Evolutionary conservation across 2,113 vertebrate species (phyloP).

Genomic region (Limnothrissa miodon): DNA sequence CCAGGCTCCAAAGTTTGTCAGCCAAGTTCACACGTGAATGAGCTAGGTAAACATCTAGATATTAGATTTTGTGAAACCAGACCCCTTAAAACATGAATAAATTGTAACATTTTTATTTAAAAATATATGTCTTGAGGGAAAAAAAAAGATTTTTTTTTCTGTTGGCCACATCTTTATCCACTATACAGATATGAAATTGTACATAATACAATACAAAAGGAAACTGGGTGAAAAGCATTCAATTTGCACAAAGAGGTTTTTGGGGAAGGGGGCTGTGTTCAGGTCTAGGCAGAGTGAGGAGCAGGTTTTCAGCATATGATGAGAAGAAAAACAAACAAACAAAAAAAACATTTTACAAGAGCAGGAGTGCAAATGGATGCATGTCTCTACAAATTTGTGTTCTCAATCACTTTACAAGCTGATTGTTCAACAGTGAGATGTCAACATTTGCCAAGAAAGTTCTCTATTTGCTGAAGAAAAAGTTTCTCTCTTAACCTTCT

Average conservation of each 20-base stretch:
- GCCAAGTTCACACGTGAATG: not conserved
- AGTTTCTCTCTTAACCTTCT: slow-evolving; percentile 38
- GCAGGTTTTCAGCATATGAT: slow-evolving; percentile 58
- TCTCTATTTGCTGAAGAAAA: slow-evolving; percentile 28
- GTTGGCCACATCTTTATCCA: slow-evolving; percentile 77
- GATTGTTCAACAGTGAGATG: slow-evolving; percentile 64
- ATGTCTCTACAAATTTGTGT: slow-evolving; percentile 68
- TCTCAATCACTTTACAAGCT: slow-evolving; percentile 62
- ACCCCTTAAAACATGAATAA: slow-evolving; percentile 47
- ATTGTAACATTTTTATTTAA: slow-evolving; percentile 79
- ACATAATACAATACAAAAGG: slow-evolving; percentile 79
- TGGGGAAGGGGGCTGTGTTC: slow-evolving; percentile 52
- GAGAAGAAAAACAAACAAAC: slow-evolving; percentile 49
- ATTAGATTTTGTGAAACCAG: slow-evolving; percentile 32
- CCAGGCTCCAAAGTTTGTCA: not conserved
- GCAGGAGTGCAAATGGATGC: slow-evolving; percentile 73
- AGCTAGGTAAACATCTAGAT: not conserved
- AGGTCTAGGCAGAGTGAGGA: slow-evolving; percentile 56
- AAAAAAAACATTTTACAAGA: slow-evolving; percentile 67
- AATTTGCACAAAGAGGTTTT: slow-evolving; percentile 66
- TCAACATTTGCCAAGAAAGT: slow-evolving; percentile 53
- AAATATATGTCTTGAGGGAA: slow-evolving; percentile 76
- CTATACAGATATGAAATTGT: slow-evolving; percentile 81
- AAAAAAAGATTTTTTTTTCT: slow-evolving; percentile 48
- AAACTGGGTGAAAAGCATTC: slow-evolving; percentile 70